These are phyloP conservation scores for Dicroscelio sp. DNA, from an alignment of 2,888 invertebrate species.

Conservation along the genomic window DNA sequence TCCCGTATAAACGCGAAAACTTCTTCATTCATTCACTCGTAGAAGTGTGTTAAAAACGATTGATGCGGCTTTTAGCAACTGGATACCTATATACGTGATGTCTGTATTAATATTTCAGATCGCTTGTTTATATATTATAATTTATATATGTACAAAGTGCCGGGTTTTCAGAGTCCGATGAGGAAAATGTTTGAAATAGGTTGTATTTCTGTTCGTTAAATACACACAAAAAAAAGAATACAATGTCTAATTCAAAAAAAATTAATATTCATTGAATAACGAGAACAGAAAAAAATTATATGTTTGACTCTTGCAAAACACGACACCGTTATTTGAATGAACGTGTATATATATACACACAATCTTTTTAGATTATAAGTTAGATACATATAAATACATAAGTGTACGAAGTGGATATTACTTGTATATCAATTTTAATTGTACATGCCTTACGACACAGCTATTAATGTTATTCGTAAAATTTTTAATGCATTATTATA, in stretches of 20 bases:
- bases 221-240: no score
- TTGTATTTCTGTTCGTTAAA: no score
- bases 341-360: slow-evolving; percentile 79
- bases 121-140: slow-evolving; percentile 88
- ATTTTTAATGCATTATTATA: slow-evolving; percentile 48
- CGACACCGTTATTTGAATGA: not conserved
- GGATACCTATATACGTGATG: slow-evolving; percentile 57
- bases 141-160: slow-evolving; percentile 85
- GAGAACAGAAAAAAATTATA: no score
- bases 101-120: slow-evolving; percentile 76
- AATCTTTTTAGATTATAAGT: slow-evolving; percentile 72
- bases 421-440: slow-evolving; percentile 55
- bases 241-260: no score
- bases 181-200: no score
- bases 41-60: slow-evolving; percentile 56
- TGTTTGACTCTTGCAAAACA: not conserved
- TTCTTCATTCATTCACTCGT: slow-evolving; percentile 42
- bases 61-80: slow-evolving; percentile 65
- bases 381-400: slow-evolving; percentile 51
- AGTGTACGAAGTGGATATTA: slow-evolving; percentile 52
- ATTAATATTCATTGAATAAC: no score
- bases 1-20: slow-evolving; percentile 78
- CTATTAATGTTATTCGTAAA: slow-evolving; percentile 56
- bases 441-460: slow-evolving; percentile 61
- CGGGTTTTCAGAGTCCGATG: slow-evolving; percentile 54